Evolutionary conservation across 2,113 vertebrate species (phyloP).

Genomic region (Thalassoma bifasciatum): DNA sequence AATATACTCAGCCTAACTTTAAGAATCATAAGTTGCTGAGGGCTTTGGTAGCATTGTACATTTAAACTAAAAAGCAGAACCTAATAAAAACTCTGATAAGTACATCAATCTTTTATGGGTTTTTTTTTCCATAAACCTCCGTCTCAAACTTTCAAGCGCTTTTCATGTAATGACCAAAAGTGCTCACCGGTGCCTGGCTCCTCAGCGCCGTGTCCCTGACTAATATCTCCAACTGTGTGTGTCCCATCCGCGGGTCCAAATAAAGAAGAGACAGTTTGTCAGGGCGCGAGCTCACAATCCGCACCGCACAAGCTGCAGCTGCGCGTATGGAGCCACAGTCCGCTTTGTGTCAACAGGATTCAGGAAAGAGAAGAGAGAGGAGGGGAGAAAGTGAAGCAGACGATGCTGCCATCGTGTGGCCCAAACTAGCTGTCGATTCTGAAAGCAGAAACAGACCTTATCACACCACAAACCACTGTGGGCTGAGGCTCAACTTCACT

Average conservation of each 20-base stretch:
- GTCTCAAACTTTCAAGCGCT: slow-evolving; percentile 10
- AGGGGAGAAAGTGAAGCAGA: neutral
- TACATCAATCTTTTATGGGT: neutral
- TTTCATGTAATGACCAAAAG: neutral
- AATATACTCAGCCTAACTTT: too few species aligned
- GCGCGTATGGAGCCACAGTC: slow-evolving; percentile 42
- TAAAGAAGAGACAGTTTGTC: neutral
- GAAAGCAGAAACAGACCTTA: too few species aligned
- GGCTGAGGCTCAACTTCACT: too few species aligned
- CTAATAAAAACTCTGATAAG: neutral
- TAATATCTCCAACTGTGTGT: neutral
- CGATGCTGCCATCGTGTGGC: slow-evolving; percentile 60
- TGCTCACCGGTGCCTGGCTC: slow-evolving; percentile 66
- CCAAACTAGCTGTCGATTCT: neutral
- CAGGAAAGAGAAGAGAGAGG: neutral
- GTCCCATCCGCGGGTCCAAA: slow-evolving; percentile 9
- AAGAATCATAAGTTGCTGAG: too few species aligned
- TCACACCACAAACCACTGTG: neutral
- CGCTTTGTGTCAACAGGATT: slow-evolving; percentile 21
- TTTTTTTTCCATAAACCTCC: neutral
- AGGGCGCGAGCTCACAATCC: neutral
- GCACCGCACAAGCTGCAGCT: slow-evolving; percentile 22
- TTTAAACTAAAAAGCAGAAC: neutral
- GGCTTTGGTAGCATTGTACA: neutral
- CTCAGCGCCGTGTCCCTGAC: slow-evolving; percentile 36